Percentiles rank a stretch among this genome's conserved stretches.
Conservation (phyloP, 2,888 invertebrate species). For the Calliphora vomitoria region DNA sequence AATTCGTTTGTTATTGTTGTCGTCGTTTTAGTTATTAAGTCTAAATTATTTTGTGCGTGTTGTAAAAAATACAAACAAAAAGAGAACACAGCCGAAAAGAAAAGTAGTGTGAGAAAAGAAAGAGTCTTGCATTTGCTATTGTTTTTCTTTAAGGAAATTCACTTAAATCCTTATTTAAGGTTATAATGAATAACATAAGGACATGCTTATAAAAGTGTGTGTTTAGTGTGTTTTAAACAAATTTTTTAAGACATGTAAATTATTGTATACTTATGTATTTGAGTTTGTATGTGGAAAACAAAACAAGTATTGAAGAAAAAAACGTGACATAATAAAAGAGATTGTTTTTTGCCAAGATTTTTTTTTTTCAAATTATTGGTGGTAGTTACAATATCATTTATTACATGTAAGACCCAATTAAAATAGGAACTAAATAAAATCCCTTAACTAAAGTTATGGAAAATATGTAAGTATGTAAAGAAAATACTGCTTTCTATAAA, state of each 20-base stretch:
- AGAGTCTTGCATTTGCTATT: neutral
- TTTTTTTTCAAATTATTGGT: neutral
- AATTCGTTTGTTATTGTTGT: constrained; percentile 37
- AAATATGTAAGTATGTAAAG: neutral
- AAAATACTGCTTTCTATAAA: too few relatives aligned
- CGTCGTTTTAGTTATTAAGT: constrained; percentile 43
- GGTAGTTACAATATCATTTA: too few relatives aligned
- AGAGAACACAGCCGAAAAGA: too few relatives aligned
- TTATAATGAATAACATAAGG: neutral
- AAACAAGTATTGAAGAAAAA: neutral
- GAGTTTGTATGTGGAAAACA: neutral
- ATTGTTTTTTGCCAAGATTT: neutral
- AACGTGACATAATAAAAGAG: constrained; percentile 11
- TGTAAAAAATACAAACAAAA: neutral
- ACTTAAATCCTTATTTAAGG: neutral
- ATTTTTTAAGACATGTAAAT: neutral
- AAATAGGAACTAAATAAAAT: neutral
- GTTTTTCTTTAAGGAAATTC: neutral
- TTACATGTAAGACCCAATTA: constrained; percentile 10
- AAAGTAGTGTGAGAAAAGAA: neutral
- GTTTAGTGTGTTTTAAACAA: neutral
- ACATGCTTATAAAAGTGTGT: neutral
- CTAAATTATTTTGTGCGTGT: constrained; percentile 57
- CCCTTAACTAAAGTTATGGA: constrained; percentile 4
- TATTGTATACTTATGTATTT: neutral